phyloP scores from a whole-genome alignment of 2,888 invertebrate genomes.

The Drosophila borealis region DNA sequence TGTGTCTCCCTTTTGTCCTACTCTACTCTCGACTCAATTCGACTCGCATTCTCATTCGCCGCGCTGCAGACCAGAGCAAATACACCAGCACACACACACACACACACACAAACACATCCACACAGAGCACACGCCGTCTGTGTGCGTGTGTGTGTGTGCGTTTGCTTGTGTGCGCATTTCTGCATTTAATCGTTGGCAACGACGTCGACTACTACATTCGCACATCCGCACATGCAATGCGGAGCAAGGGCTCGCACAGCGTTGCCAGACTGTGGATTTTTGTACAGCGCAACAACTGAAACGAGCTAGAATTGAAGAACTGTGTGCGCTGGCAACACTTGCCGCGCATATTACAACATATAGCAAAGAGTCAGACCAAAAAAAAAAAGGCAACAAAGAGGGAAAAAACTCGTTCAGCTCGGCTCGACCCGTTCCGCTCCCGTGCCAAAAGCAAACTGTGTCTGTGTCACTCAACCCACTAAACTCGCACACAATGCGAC shows the following conservation, averaged over 20 bases:
- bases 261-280: constrained; percentile 36
- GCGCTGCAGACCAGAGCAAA: constrained; percentile 42
- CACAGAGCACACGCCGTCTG: neutral
- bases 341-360: constrained; percentile 41
- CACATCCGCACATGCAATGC: constrained; percentile 64
- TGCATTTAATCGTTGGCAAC: constrained; percentile 41
- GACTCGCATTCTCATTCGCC: constrained; percentile 59
- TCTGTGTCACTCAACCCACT: constrained; percentile 80
- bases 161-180: constrained; percentile 24
- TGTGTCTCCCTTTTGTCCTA: constrained; percentile 84
- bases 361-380: constrained; percentile 23
- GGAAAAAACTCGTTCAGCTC: constrained; percentile 55
- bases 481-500: constrained; percentile 73
- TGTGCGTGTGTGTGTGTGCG: constrained; percentile 4
- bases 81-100: constrained; percentile 19
- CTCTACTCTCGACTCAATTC: constrained; percentile 72
- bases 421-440: constrained; percentile 58
- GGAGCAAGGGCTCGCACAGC: constrained; percentile 19
- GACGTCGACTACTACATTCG: constrained; percentile 35
- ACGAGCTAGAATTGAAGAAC: constrained; percentile 1
- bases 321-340: constrained; percentile 40
- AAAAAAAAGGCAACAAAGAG: constrained; percentile 18
- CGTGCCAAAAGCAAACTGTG: constrained; percentile 70
- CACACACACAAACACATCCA: constrained; percentile 12
- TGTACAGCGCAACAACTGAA: neutral